Evolutionary conservation across 2,797 vertebrate species (phyloP).

Genomic region (Orientallactaga sibirica): DNA sequence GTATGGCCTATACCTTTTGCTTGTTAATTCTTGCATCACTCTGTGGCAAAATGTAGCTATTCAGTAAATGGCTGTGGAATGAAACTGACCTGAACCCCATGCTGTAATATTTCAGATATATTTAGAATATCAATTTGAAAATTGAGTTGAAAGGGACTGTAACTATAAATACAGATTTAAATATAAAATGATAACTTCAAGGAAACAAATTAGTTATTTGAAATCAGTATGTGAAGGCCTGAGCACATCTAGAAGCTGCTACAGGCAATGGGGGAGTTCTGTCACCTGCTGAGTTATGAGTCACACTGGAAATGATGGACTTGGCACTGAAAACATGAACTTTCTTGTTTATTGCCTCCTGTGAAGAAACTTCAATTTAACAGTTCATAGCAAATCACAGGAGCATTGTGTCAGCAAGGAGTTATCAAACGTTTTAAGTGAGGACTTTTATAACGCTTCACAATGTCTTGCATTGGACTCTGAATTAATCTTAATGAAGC

Average conservation of each 20-base stretch:
- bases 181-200: conserved; percentile 64
- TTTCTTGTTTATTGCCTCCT: conserved; percentile 74
- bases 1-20: background rate
- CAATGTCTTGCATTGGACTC: background rate
- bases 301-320: conserved; percentile 66
- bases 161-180: conserved; percentile 64
- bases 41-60: background rate
- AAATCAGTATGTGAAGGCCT: conserved; percentile 11
- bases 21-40: background rate
- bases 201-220: conserved; percentile 20
- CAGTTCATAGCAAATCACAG: conserved; percentile 49
- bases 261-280: conserved; percentile 13
- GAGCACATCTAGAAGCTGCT: conserved; percentile 18
- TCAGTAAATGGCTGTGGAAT: conserved; percentile 16
- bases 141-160: background rate
- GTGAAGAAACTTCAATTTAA: conserved; percentile 54
- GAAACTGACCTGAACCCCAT: background rate
- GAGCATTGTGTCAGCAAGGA: conserved; percentile 77
- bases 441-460: background rate
- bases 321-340: conserved; percentile 72
- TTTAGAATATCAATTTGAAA: conserved; percentile 45
- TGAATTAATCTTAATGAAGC: background rate
- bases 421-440: conserved; percentile 60
- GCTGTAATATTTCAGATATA: background rate
- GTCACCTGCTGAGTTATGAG: conserved; percentile 57